Evolutionary conservation across 2,797 vertebrate species (phyloP).

Genomic region (Emys orbicularis): DNA sequence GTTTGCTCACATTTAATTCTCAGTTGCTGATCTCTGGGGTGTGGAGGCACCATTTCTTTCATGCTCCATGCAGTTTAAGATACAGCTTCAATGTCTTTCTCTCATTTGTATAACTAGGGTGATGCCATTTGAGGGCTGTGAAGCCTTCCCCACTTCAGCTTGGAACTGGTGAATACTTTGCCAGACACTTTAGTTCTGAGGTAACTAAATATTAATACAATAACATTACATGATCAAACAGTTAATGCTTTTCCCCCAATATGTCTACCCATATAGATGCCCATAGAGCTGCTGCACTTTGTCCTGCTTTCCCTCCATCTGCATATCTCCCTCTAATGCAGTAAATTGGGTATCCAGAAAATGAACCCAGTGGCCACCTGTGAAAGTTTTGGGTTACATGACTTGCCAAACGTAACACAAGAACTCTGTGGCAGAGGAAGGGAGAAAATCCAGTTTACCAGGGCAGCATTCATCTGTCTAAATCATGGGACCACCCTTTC

Average conservation of each 20-base stretch:
- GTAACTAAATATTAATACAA: rapidly evolving
- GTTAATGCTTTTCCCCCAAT: background rate
- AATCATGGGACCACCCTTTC: no score
- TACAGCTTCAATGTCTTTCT: background rate
- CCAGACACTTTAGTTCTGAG: rapidly evolving
- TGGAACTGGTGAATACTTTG: rapidly evolving
- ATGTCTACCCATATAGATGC: background rate
- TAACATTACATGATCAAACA: rapidly evolving
- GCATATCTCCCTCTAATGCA: background rate
- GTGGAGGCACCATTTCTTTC: background rate
- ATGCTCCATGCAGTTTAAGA: background rate
- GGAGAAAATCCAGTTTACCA: no score
- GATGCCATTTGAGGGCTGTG: rapidly evolving
- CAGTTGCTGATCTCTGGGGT: background rate
- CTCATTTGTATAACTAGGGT: background rate
- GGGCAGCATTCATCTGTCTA: no score
- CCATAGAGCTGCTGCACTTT: rapidly evolving
- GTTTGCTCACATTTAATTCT: conserved; percentile 16
- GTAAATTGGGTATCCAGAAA: no score
- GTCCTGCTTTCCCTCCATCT: background rate
- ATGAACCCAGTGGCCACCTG: no score
- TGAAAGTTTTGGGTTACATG: no score
- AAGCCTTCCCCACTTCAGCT: rapidly evolving
- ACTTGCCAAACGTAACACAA: no score
- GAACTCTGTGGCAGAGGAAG: no score